These are phyloP conservation scores for Staurois parvus DNA, from an alignment of 2,797 vertebrate species.

Conservation along the genomic window DNA sequence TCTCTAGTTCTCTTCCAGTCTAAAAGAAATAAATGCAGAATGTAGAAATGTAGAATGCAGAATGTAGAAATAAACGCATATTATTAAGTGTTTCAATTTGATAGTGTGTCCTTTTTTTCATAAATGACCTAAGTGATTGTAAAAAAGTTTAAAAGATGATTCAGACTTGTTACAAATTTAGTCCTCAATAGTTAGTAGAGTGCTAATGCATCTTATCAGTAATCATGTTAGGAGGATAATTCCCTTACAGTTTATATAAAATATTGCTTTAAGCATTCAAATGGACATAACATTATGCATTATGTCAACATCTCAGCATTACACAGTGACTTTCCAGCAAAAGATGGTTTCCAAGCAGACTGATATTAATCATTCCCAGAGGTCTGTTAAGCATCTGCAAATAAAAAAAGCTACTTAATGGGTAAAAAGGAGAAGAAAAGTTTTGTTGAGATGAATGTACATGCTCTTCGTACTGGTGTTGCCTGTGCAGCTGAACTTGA, in stretches of 20 bases:
- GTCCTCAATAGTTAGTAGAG: constrained; percentile 19
- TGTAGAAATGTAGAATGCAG: no score
- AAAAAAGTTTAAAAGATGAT: constrained; percentile 22
- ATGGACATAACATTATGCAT: constrained; percentile 35
- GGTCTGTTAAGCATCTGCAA: constrained; percentile 44
- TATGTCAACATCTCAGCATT: constrained; percentile 55
- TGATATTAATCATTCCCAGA: constrained; percentile 40
- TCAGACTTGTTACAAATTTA: constrained; percentile 9
- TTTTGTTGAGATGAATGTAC: constrained; percentile 45
- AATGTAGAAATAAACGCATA: no score
- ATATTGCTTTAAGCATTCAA: constrained; percentile 30
- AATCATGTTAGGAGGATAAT: constrained; percentile 44
- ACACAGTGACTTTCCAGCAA: constrained; percentile 27
- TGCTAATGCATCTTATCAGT: constrained; percentile 36
- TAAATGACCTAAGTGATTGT: constrained; percentile 11
- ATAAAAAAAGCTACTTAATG: constrained; percentile 42
- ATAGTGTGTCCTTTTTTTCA: background rate
- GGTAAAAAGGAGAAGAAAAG: constrained; percentile 5
- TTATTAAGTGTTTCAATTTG: no score
- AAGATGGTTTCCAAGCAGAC: constrained; percentile 28
- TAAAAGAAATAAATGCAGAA: no score
- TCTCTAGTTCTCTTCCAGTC: no score
- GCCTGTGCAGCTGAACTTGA: constrained; percentile 41
- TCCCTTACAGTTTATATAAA: constrained; percentile 29
- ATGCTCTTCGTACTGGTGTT: constrained; percentile 40